Conservation (phyloP, 35 echinoderm and acorn worm species). For the Eucidaris tribuloides region DNA sequence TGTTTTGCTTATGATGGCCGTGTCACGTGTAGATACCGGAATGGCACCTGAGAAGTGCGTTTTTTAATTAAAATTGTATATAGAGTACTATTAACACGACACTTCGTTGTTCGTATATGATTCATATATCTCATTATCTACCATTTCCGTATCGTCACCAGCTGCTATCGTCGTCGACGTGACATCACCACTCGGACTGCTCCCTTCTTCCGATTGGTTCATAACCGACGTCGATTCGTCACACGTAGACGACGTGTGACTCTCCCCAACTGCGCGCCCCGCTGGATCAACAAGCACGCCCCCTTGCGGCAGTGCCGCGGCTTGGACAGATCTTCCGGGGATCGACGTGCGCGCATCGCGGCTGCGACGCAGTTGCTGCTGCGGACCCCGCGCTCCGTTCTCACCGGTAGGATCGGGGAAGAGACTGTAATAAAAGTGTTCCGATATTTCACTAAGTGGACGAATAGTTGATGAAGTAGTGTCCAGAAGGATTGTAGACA, state of each 20-base stretch:
- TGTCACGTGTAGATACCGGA: too few species aligned
- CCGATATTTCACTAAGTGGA: conserved; percentile 72
- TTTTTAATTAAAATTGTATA: too few species aligned
- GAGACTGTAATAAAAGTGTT: conserved; percentile 91
- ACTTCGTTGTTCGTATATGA: conserved; percentile 59
- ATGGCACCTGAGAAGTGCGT: too few species aligned
- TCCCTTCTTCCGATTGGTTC: neutral
- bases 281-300: conserved; percentile 3
- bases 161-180: neutral
- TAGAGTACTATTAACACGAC: conserved; percentile 63
- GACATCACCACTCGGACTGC: neutral
- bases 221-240: conserved; percentile 19
- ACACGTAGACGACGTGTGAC: conserved; percentile 15
- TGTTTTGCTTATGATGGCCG: too few species aligned
- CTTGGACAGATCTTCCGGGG: conserved; percentile 29
- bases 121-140: conserved; percentile 92
- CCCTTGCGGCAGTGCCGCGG: neutral
- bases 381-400: neutral
- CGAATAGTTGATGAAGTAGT: conserved; percentile 59
- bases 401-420: conserved; percentile 41
- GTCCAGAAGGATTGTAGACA: conserved; percentile 69
- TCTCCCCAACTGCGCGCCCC: conserved; percentile 14
- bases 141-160: conserved; percentile 58
- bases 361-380: too few species aligned
- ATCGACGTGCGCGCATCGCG: too few species aligned